Evolutionary conservation across 1,140 invertebrate species (phyloP).

Genomic region (Zaprionus taronus): DNA sequence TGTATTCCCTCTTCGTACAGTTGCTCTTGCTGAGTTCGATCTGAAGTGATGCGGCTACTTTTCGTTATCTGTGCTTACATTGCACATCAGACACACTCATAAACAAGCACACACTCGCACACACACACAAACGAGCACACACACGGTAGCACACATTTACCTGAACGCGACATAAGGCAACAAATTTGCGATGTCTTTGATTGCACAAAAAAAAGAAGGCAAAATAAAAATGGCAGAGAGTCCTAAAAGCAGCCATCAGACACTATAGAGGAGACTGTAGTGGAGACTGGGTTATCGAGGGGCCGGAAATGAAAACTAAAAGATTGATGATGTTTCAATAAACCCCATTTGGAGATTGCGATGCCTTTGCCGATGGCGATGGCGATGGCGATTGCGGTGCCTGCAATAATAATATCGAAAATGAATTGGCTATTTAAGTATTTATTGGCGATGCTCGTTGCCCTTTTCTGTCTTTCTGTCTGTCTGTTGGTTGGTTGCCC

Average conservation of each 20-base stretch:
- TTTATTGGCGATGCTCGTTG: slow-evolving; percentile 1
- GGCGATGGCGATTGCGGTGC: slow-evolving; percentile 46
- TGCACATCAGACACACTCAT: slow-evolving; percentile 29
- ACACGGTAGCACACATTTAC: neutral
- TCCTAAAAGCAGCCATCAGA: neutral
- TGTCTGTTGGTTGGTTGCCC: slow-evolving; percentile 4
- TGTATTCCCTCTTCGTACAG: neutral
- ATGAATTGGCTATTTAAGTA: slow-evolving; percentile 62
- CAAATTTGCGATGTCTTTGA: slow-evolving; percentile 33
- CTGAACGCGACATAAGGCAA: slow-evolving; percentile 4
- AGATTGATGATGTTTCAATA: slow-evolving; percentile 60
- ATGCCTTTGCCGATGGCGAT: slow-evolving; percentile 4
- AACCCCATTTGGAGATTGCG: slow-evolving; percentile 49
- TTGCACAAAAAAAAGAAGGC: neutral
- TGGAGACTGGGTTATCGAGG: neutral
- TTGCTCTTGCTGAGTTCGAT: neutral
- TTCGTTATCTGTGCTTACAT: slow-evolving; percentile 25
- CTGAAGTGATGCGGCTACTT: slow-evolving; percentile 20
- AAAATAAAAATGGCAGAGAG: slow-evolving; percentile 1
- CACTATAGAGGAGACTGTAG: neutral
- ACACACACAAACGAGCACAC: neutral
- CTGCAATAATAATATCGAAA: slow-evolving; percentile 71
- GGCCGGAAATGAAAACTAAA: neutral
- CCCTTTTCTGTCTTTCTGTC: neutral
- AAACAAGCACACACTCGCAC: slow-evolving; percentile 11